Conservation (phyloP, 2,888 invertebrate species). For the Meandrusa payeni region DNA sequence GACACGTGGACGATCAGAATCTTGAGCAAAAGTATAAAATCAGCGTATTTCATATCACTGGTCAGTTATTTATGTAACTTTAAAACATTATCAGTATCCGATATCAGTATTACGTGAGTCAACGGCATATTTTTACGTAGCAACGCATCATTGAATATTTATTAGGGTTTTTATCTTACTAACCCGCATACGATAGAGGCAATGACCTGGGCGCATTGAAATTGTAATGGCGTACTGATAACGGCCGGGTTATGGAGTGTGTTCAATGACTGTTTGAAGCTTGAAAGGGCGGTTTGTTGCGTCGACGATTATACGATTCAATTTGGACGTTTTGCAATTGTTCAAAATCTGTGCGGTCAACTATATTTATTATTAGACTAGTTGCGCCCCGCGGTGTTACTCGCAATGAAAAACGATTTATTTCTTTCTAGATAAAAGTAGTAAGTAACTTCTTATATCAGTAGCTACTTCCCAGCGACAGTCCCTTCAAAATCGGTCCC, state of each 20-base stretch:
- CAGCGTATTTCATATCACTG: too few relatives aligned
- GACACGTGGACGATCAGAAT: too few relatives aligned
- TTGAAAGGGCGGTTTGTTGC: not conserved
- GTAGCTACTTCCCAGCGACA: too few relatives aligned
- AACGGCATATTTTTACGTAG: conserved; percentile 5
- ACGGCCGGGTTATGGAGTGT: conserved; percentile 21
- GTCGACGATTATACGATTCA: not conserved
- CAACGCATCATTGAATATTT: conserved; percentile 24
- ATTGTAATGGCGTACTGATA: conserved; percentile 31
- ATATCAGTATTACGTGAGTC: conserved; percentile 7
- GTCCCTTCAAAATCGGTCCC: too few relatives aligned
- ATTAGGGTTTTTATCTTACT: conserved; percentile 24
- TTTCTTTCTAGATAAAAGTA: too few relatives aligned
- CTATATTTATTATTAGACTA: too few relatives aligned
- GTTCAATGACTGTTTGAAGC: not conserved
- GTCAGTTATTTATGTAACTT: too few relatives aligned
- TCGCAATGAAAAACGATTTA: too few relatives aligned
- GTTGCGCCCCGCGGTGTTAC: too few relatives aligned
- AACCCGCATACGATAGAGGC: conserved; percentile 27
- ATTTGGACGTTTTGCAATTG: not conserved
- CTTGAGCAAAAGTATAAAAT: too few relatives aligned
- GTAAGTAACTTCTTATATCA: too few relatives aligned
- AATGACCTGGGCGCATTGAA: conserved; percentile 33
- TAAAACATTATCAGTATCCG: not conserved
- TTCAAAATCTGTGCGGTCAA: too few relatives aligned